Base-by-base conservation (phyloP, 1,140 invertebrate genomes). In the Pogonognathellus flavescens region DNA sequence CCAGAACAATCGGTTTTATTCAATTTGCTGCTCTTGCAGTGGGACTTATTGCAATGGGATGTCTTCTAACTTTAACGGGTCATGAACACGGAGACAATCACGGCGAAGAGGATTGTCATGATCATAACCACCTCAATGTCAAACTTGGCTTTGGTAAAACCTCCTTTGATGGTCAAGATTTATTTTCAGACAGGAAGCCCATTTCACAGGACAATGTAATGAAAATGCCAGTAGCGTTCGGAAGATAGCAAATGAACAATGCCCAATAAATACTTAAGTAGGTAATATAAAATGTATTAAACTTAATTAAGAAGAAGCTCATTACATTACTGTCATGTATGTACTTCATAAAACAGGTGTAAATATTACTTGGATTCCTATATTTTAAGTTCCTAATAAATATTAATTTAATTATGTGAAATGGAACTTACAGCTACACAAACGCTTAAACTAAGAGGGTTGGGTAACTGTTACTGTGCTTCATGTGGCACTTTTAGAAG, bases 1-100 rank as follows among this genome's bases (percentile, higher is more conserved):
- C 70, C 9, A 89, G 62, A 57, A 53, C 85, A 25, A 82, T 87
- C 7, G 88, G 88, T 20, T 87, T 88, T 31, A 70, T 87, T 82
- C 88, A 88, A 72, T 86, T 87, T 52, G 16, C 86, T 20, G 57
- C 80, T 13, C 11, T 87, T 41, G 31, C 49, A 11, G 53, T 60
- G 3, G 87, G 87, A 50, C 31, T 86, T 7, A 53, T 86, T 16
- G 60, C 72, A 50, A 87, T 87, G 86, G 82, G 53, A 53, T 82
- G 14, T 22, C 70, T 88, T 4, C 82, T 87, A 0, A 86, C 86
- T 16, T 57, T 62, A 6, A 59, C 57, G 1, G 55, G 18, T 7
- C 87, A 88, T 81, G 85, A 41, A 41, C 82, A 86, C 49, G 55
- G 52, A n/a, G n/a, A n/a, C n/a, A n/a, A n/a, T 0, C 31, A 86